Base-by-base conservation (phyloP, 2,888 invertebrate genomes). In the Spilarctia lutea region DNA sequence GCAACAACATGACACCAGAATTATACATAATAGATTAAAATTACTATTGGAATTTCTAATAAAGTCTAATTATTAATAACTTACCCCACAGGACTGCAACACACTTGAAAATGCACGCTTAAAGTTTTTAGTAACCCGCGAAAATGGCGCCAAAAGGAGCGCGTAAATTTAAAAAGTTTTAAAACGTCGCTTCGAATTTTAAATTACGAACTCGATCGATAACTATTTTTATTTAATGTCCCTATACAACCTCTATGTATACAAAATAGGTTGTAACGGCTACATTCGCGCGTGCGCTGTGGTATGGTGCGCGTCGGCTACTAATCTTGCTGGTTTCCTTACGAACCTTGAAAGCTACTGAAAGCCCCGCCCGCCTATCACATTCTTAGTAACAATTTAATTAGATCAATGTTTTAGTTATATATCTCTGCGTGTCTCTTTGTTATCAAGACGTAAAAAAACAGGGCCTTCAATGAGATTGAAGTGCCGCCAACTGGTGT, bases 311-410 rank as follows among this genome's bases (percentile, higher is more conserved):
- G 89, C 93, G 90, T 85, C 89, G 88, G 86, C 89, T 88, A 94
- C 95, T 95, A 88, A 87, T 80, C 80, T 72, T 68, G 77, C 84
- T 84, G 83, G 82, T 82, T 81, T 86, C 86, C 86, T 83, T 83
- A 82, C 89, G 84, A 92, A 89, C 94, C 94, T 93, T 92, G 94
- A 93, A 94, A 91, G 91, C 92, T 94, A 89, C 91, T 92, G 93
- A 92, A 93, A 93, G 92, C 90, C 89, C 88, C 89, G 85, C 88
- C 90, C 89, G 90, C 89, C 89, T 89, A 82, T 87, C 80, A 86
- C 90, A 90, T 89, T 88, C 91, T 85, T 86, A 80, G 75, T 81
- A 82, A 83, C 76, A 77, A 80, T 78, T 78, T 80, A 86, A 88
- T 88, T 84, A 83, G 84, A 84, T 84, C 84, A 85, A 82, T 78